Base-by-base conservation (phyloP, 2,888 invertebrate species). In the Neoitamus cyanurus region DNA sequence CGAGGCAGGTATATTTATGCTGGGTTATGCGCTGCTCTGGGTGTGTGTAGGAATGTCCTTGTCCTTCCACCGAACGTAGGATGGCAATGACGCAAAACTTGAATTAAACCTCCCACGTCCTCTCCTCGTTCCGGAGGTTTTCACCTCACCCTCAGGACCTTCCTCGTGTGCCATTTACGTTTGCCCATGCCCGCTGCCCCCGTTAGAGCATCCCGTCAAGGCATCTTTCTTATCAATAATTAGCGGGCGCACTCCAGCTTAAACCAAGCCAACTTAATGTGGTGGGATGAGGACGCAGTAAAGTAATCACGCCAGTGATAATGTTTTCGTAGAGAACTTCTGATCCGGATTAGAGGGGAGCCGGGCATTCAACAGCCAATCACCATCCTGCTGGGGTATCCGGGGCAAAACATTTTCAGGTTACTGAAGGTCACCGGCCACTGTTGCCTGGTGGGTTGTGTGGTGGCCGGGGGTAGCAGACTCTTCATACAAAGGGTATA, bases 41-140 rank as follows among this genome's bases (percentile, higher is more conserved):
- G 31, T 34, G 68, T 48, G 48, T 68, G 13, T 48, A 11, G 25
- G 9, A 34, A 58, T 80, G 80, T 48, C 80, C 80, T 80, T 80
- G 80, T 80, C 80, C 80, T 80, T 58, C 80, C 9, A 80, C 15
- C 15, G 31, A 80, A 68, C 68, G 80, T 80, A 80, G 80, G 80
- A 80, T 80, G 80, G 68, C 80, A 80, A 80, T 80, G 80, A 80
- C 80, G 80, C 80, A 80, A 80, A 80, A 80, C 42, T 80, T 80
- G 58, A 58, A 58, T 80, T 34, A 80, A 80, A 58, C 68, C 80
- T 13, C 80, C 58, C 68, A 58, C 34, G 15, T 25, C 42, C 37
- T 37, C 42, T 37, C 25, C 25, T 42, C 31, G 15, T 28, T 80
- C 34, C 25, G n/a, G 30, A 58, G 58, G n/a, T 80, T 58, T 31